phyloP scores from a whole-genome alignment of 2,113 vertebrate species.

The Climacteris rufus region DNA sequence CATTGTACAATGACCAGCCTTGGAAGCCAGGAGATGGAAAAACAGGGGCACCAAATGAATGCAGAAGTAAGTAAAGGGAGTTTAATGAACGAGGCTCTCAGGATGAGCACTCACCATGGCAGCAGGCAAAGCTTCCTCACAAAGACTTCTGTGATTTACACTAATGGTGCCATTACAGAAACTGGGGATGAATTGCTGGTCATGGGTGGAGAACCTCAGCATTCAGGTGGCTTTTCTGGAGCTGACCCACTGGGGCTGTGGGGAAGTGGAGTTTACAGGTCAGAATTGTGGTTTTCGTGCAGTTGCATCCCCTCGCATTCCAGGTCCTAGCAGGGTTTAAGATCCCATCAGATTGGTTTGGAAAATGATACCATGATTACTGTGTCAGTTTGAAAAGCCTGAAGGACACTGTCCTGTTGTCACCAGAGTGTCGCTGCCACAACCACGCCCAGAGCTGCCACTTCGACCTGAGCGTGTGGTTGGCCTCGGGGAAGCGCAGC shows the following conservation, averaged over 20 bases:
- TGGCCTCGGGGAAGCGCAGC: conserved; percentile 72
- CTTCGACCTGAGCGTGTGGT: conserved; percentile 80
- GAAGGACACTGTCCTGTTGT: not conserved
- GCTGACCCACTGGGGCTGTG: not conserved
- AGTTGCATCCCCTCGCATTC: not conserved
- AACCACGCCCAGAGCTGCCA: conserved; percentile 82
- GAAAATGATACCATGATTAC: not conserved
- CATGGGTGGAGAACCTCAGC: not conserved
- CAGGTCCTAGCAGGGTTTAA: not conserved
- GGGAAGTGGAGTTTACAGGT: not conserved
- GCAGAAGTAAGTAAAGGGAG: conserved; percentile 77
- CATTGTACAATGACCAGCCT: conserved; percentile 80
- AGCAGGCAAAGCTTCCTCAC: not conserved
- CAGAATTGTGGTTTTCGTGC: not conserved
- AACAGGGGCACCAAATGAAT: conserved; percentile 82
- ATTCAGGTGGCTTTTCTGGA: not conserved
- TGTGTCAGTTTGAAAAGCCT: not conserved
- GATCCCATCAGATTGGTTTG: not conserved
- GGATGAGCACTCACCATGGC: not conserved
- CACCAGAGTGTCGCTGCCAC: conserved; percentile 84
- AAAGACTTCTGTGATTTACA: not conserved
- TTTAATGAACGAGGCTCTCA: not conserved
- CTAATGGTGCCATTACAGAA: not conserved
- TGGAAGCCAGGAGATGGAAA: conserved; percentile 87
- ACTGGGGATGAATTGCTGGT: not conserved